These are phyloP conservation scores for Cataglyphis cursor DNA, from an alignment of 2,888 invertebrate genomes.

Conservation along the genomic window DNA sequence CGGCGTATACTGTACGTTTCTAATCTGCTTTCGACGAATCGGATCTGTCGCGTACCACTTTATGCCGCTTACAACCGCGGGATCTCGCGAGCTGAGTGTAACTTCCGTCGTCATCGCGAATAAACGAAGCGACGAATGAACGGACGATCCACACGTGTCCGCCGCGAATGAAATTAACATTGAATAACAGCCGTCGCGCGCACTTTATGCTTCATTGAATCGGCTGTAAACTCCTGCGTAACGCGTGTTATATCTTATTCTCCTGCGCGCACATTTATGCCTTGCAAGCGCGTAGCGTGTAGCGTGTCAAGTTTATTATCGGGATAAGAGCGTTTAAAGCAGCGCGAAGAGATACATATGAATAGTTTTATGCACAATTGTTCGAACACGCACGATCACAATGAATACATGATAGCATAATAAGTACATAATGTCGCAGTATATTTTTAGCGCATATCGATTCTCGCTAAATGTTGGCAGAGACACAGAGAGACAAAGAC, in stretches of 20 bases:
- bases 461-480: not conserved
- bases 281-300: not conserved
- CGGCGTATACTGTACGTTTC: constrained; percentile 30
- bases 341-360: not conserved
- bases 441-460: not conserved
- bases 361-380: not conserved
- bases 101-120: constrained; percentile 44
- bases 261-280: constrained; percentile 2
- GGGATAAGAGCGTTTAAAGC: not conserved
- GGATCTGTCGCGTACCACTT: constrained; percentile 18
- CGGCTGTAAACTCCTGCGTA: constrained; percentile 38
- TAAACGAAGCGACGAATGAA: constrained; percentile 14
- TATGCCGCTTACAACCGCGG: not conserved
- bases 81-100: not conserved
- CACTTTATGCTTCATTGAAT: constrained; percentile 52
- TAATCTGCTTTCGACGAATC: constrained; percentile 40
- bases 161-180: constrained; percentile 54
- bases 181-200: constrained; percentile 45
- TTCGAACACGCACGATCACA: constrained; percentile 25
- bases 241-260: constrained; percentile 28
- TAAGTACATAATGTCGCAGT: not conserved
- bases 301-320: constrained; percentile 14
- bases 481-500: not conserved
- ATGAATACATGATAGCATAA: not conserved
- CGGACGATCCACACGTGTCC: constrained; percentile 37